Percentiles rank a stretch among this genome's conserved stretches.
phyloP scores from a whole-genome alignment of 2,888 invertebrate genomes.

The Mimas tiliae region DNA sequence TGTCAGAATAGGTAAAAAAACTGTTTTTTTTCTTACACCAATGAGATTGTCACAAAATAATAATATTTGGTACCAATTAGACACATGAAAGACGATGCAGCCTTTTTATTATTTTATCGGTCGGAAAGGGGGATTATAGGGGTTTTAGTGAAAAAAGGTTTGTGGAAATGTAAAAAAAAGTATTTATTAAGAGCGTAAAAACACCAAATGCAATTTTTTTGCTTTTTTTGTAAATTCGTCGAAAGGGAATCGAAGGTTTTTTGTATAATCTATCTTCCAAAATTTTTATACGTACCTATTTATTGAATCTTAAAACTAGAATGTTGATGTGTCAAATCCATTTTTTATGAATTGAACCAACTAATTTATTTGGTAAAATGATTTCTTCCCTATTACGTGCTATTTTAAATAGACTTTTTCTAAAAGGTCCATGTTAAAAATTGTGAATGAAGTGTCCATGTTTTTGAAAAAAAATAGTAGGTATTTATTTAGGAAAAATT shows the following conservation, averaged over 20 bases:
- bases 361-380: background rate
- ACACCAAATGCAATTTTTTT: slow-evolving; percentile 15
- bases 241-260: background rate
- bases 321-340: slow-evolving; percentile 14
- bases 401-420: slow-evolving; percentile 13
- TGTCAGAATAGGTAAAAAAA: too few species aligned
- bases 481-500: background rate
- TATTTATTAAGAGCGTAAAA: slow-evolving; percentile 30
- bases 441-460: slow-evolving; percentile 9
- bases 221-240: background rate
- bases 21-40: too few species aligned
- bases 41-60: background rate
- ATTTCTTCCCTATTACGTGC: slow-evolving; percentile 6
- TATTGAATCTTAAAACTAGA: slow-evolving; percentile 7
- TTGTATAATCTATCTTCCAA: slow-evolving; percentile 15
- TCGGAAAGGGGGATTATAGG: background rate
- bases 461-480: background rate
- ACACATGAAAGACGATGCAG: slow-evolving; percentile 1
- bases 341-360: background rate
- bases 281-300: background rate
- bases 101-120: background rate
- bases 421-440: slow-evolving; percentile 5
- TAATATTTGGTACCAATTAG: background rate
- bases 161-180: slow-evolving; percentile 32
- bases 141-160: slow-evolving; percentile 14